Conservation (phyloP, 1,140 invertebrate genomes). For the Zaprionus gabonicus region DNA sequence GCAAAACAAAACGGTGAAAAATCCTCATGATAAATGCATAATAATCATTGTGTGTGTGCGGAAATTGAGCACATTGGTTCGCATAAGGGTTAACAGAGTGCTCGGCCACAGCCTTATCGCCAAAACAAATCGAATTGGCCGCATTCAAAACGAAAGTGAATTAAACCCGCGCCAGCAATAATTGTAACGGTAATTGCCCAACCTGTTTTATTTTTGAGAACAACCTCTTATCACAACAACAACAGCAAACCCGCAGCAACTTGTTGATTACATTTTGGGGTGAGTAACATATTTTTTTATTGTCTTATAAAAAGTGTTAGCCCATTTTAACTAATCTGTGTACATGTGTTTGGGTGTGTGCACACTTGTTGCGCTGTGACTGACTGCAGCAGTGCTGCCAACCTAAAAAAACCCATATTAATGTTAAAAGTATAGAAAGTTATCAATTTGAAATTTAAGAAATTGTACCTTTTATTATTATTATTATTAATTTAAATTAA, state of each 20-base stretch:
- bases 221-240: constrained; percentile 28
- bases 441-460: no score
- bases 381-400: background rate
- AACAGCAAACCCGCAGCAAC: constrained; percentile 16
- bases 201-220: constrained; percentile 26
- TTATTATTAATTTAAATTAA: no score
- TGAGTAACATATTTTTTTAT: constrained; percentile 34
- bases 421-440: no score
- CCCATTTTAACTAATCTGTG: background rate
- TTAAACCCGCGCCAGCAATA: constrained; percentile 45
- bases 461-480: no score
- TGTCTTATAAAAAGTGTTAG: constrained; percentile 13
- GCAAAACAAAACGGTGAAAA: constrained; percentile 41
- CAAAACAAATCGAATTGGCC: constrained; percentile 45
- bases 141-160: constrained; percentile 59
- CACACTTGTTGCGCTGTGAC: background rate
- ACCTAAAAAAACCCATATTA: no score
- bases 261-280: constrained; percentile 35
- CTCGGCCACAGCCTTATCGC: constrained; percentile 46
- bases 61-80: constrained; percentile 46
- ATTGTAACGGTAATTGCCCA: constrained; percentile 48
- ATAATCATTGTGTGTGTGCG: constrained; percentile 22
- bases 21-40: constrained; percentile 9
- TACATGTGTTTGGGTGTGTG: background rate
- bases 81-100: constrained; percentile 33